These are phyloP conservation scores for Brachionus rotundiformis DNA, from an alignment of 1,140 invertebrate genomes.

Conservation along the genomic window DNA sequence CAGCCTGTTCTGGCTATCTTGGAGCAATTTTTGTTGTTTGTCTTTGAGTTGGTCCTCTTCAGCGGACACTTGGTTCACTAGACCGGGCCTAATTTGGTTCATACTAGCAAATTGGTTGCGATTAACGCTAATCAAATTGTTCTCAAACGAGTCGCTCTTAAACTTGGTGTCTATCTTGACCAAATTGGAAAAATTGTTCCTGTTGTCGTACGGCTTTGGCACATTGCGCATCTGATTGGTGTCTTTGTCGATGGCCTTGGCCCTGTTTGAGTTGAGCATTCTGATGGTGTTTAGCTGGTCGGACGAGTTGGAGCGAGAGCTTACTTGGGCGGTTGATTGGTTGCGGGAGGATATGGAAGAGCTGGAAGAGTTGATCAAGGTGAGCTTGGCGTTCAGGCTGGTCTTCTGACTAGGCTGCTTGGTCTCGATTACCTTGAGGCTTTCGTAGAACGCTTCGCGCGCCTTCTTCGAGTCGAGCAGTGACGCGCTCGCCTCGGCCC, in stretches of 20 bases:
- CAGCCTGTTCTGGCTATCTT: constrained; percentile 6
- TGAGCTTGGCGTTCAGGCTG: neutral
- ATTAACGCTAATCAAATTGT: neutral
- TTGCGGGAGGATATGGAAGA: constrained; percentile 4
- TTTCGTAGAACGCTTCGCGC: constrained; percentile 26
- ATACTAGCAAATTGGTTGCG: neutral
- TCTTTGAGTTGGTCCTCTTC: neutral
- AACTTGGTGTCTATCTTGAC: neutral
- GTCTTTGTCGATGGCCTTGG: neutral
- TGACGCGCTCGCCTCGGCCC: neutral
- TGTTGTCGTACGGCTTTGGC: neutral
- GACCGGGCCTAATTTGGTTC: neutral
- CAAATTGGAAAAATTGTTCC: constrained; percentile 30
- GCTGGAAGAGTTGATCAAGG: neutral
- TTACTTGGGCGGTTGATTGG: neutral
- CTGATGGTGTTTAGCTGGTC: neutral
- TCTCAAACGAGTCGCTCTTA: constrained; percentile 33
- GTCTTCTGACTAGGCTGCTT: neutral
- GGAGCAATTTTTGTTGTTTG: neutral
- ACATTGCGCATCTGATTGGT: neutral
- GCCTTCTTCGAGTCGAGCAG: constrained; percentile 35
- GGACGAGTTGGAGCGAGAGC: neutral
- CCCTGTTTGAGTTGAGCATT: neutral
- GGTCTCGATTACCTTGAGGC: constrained; percentile 2
- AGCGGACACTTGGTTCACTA: neutral